These are phyloP conservation scores for Caenorhabditis wallacei DNA, from an alignment of 2,888 invertebrate species.

Conservation along the genomic window DNA sequence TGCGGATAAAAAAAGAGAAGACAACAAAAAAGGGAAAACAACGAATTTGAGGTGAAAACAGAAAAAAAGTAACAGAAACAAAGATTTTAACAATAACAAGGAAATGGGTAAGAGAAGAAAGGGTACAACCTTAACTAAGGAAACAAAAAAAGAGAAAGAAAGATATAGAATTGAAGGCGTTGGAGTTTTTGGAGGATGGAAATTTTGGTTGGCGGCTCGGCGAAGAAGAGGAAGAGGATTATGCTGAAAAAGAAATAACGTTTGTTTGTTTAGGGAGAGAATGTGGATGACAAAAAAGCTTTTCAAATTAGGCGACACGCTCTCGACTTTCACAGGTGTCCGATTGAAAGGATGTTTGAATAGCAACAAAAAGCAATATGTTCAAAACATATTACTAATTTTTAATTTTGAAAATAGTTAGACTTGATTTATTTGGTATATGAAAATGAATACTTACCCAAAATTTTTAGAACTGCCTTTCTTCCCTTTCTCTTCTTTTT, in stretches of 20 bases:
- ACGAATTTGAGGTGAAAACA: constrained; percentile 14
- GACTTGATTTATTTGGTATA: not conserved
- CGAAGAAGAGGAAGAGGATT: constrained; percentile 30
- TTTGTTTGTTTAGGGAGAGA: constrained; percentile 48
- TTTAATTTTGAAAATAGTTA: no score
- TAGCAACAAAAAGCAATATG: not conserved
- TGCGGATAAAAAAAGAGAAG: constrained; percentile 39
- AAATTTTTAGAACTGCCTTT: constrained; percentile 66
- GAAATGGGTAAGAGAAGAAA: constrained; percentile 1
- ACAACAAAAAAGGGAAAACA: constrained; percentile 58
- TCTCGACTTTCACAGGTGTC: constrained; percentile 40
- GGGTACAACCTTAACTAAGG: constrained; percentile 29
- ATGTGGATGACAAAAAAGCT: constrained; percentile 33
- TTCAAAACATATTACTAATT: no score
- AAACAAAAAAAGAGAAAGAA: constrained; percentile 36
- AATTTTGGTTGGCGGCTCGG: constrained; percentile 6
- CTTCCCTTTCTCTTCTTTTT: constrained; percentile 71
- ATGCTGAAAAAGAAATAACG: constrained; percentile 53
- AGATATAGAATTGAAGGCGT: constrained; percentile 46
- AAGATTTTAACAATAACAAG: constrained; percentile 45
- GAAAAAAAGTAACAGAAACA: constrained; percentile 36
- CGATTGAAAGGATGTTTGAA: constrained; percentile 21
- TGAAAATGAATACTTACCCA: constrained; percentile 37
- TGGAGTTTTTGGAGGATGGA: constrained; percentile 24
- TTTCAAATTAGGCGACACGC: constrained; percentile 41